Evolutionary conservation across 2,113 vertebrate species (phyloP), one percentile per base, ranked within the genome.

Genomic region (Pseudonaja textilis): DNA sequence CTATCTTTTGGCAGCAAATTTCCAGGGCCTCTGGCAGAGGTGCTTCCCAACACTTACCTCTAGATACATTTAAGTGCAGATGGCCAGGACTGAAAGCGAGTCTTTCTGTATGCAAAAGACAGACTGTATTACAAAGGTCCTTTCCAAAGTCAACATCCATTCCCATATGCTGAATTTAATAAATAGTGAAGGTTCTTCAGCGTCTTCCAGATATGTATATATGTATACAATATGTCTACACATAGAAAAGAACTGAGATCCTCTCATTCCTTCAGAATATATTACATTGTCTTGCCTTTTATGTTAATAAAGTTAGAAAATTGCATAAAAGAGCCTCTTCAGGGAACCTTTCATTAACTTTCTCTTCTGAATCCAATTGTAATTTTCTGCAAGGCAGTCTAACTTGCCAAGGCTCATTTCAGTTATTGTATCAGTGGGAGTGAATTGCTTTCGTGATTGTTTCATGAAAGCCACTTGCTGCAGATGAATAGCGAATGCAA

Each of bases 391-490:
- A 1, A 42, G 85, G 0, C 0, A 29, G 0, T 86, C 93, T 50
- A 0, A 57, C 42, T 91, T 93, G 25, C 42, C 1, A 42, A 52
- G 89, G 57, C 29, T 94, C 25, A 52, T 52, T 81, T 39, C 55
- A 57, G 57, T 47, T 16, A 93, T 89, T 54, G 45, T 85, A 59
- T 95, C 89, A 74, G 34, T 94, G 89, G 26, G 94, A 93, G 89
- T 23, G 94, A 93, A 91, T 45, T 85, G 74, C 23, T 86, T 47
- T 26, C 25, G 4, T 86, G 85, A 47, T 26, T 86, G 39, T 47
- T 86, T 47, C 93, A 93, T 88, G 57, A 91, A 94, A 96, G 95
- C 56, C 81, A 81, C 61, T 89, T 74, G 1, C 85, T 22, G 7
- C 25, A 52, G 91, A 42, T 1, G 50, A 91, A 54, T 10, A 88